phyloP scores from a whole-genome alignment of 2,888 invertebrate genomes.

The Pseudococcus longispinus region DNA sequence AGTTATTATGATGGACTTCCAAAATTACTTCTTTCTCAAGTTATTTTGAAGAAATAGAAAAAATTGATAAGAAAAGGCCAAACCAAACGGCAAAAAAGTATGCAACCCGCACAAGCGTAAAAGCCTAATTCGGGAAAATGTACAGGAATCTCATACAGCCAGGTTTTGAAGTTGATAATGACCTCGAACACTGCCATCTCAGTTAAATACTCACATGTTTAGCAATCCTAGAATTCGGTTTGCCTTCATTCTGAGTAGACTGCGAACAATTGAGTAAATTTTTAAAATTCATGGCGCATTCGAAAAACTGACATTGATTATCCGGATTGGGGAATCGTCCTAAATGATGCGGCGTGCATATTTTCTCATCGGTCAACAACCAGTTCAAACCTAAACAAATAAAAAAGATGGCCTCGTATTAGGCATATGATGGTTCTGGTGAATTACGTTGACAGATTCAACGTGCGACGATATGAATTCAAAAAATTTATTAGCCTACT shows the following conservation, averaged over 20 bases:
- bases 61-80: too few species aligned
- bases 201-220: slow-evolving; percentile 30
- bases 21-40: too few species aligned
- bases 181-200: too few species aligned
- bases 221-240: not conserved
- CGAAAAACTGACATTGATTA: slow-evolving; percentile 58
- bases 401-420: not conserved
- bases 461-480: not conserved
- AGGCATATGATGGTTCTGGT: not conserved
- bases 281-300: slow-evolving; percentile 58
- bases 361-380: slow-evolving; percentile 52
- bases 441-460: not conserved
- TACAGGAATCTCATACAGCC: too few species aligned
- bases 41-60: too few species aligned
- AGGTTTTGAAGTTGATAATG: too few species aligned
- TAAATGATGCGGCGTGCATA: slow-evolving; percentile 54
- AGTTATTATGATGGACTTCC: too few species aligned
- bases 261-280: slow-evolving; percentile 56
- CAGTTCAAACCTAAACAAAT: slow-evolving; percentile 55
- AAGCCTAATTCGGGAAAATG: too few species aligned
- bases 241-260: slow-evolving; percentile 33
- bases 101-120: too few species aligned
- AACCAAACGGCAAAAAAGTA: too few species aligned
- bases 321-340: slow-evolving; percentile 58
- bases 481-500: slow-evolving; percentile 49